Percentiles rank a stretch among this genome's conserved stretches.
Conservation (phyloP, 2,797 vertebrate genomes). For the Etheostoma nigrum region DNA sequence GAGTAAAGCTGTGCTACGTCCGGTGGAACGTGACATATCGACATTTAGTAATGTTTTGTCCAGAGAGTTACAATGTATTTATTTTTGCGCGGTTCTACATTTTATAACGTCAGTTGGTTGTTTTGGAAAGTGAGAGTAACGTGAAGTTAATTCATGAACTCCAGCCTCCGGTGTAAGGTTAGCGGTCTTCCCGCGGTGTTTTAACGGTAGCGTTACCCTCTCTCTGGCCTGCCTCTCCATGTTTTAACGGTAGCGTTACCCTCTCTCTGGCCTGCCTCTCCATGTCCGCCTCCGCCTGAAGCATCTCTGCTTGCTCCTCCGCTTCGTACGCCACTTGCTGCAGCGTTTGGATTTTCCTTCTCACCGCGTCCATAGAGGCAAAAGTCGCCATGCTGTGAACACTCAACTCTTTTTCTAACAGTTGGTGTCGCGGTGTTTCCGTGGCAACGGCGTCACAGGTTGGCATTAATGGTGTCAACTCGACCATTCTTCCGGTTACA, state of each 20-base stretch:
- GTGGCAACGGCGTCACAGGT: conserved; percentile 36
- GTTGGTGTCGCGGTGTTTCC: conserved; percentile 36
- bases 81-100: no score
- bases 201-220: conserved; percentile 71
- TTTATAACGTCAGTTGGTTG: no score
- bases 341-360: conserved; percentile 89
- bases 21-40: no score
- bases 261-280: conserved; percentile 84
- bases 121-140: no score
- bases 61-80: no score
- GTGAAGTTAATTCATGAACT: no score
- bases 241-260: conserved; percentile 74
- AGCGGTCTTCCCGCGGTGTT: no score
- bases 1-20: no score
- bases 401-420: background rate
- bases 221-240: conserved; percentile 83
- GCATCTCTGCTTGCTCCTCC: conserved; percentile 85
- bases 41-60: no score
- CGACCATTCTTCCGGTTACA: conserved; percentile 8
- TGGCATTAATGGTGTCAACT: background rate
- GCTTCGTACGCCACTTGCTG: conserved; percentile 88
- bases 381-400: conserved; percentile 76
- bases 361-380: conserved; percentile 87
- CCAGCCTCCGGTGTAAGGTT: no score
- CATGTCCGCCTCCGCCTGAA: conserved; percentile 84